These are phyloP conservation scores for Zosterops borbonicus DNA, from an alignment of 2,113 vertebrate species.

Conservation along the genomic window DNA sequence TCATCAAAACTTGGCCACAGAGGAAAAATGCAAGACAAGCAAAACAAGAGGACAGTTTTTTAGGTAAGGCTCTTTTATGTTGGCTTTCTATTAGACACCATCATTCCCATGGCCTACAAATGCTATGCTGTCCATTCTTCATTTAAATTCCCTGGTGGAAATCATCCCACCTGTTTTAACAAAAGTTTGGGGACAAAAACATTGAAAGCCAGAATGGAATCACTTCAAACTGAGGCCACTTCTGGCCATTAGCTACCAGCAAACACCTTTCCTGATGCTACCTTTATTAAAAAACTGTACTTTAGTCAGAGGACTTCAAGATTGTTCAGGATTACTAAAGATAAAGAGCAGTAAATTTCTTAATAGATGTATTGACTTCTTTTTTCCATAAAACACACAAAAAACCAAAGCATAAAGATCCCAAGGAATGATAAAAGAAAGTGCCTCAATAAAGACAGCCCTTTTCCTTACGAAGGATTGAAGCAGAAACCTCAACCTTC, in stretches of 20 bases:
- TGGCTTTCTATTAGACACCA: background rate
- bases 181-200: background rate
- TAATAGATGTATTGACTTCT: background rate
- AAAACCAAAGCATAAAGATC: background rate
- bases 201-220: background rate
- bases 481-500: background rate
- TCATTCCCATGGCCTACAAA: background rate
- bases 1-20: background rate
- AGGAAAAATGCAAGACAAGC: background rate
- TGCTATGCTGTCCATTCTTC: background rate
- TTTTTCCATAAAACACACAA: background rate
- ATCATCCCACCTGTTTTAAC: background rate
- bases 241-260: background rate
- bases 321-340: background rate
- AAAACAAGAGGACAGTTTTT: background rate
- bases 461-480: background rate
- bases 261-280: background rate
- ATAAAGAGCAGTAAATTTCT: background rate
- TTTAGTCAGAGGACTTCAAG: background rate
- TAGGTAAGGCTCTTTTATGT: background rate
- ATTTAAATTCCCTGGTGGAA: background rate
- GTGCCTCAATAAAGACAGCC: background rate
- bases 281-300: background rate
- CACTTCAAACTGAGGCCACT: fast-evolving
- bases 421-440: background rate